Evolutionary conservation across 2,113 vertebrate genomes (phyloP).

Genomic region (Fulica atra): DNA sequence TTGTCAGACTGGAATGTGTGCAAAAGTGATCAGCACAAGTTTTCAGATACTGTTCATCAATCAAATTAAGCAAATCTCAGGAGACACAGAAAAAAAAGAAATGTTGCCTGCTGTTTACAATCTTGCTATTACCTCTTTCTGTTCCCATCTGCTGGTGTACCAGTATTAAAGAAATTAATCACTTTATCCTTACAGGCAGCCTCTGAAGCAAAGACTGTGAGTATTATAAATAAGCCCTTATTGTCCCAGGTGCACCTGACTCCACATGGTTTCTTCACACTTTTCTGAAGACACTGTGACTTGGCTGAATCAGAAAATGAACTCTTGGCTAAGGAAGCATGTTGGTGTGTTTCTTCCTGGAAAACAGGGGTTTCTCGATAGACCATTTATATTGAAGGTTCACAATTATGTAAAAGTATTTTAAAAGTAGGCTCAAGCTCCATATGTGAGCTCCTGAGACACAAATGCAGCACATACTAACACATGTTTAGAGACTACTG

Average conservation of each 20-base stretch:
- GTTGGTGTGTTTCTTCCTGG: neutral
- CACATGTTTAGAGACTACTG: neutral
- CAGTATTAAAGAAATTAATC: neutral
- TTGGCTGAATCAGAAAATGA: neutral
- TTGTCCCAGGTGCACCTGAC: neutral
- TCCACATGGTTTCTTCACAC: rapidly evolving
- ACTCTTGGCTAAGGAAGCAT: neutral
- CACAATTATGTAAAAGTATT: neutral
- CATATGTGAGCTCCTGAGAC: neutral
- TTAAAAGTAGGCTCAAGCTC: neutral
- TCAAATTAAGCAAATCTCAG: neutral
- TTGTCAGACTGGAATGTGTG: neutral
- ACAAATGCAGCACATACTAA: neutral
- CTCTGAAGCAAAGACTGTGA: neutral
- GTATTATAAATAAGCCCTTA: neutral
- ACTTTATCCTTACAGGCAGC: neutral
- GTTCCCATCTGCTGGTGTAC: neutral
- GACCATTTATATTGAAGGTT: neutral
- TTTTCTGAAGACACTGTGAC: neutral
- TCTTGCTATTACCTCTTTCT: neutral
- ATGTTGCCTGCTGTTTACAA: neutral
- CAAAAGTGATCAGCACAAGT: neutral
- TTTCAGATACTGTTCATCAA: neutral
- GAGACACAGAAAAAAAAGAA: neutral
- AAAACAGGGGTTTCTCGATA: neutral